Conservation (phyloP, 1,140 invertebrate genomes). For the Drosophila grimshawi region DNA sequence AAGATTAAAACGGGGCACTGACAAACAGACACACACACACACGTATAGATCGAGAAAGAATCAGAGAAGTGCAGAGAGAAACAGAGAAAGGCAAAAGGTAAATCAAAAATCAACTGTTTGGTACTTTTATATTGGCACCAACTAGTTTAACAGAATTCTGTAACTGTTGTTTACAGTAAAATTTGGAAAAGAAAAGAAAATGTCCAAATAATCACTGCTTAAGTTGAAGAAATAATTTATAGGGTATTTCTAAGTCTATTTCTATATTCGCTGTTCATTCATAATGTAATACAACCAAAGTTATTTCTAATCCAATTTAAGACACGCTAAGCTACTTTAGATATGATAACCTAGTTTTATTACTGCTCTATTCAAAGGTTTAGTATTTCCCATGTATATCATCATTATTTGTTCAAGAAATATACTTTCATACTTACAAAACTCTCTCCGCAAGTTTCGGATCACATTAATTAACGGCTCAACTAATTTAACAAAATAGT, state of each 20-base stretch:
- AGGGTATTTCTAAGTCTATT: no score
- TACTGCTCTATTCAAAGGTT: no score
- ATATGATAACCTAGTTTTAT: no score
- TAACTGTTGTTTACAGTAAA: conserved; percentile 1
- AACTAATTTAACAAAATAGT: conserved; percentile 19
- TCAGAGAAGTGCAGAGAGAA: background rate
- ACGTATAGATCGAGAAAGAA: conserved; percentile 1
- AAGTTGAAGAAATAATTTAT: no score
- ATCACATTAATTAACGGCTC: conserved; percentile 1
- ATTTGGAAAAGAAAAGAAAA: no score
- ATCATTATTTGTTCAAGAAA: no score
- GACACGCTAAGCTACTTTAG: no score
- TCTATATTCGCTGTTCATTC: no score
- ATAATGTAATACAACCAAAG: no score
- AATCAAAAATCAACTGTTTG: conserved; percentile 22
- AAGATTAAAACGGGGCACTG: conserved; percentile 61
- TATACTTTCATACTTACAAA: no score
- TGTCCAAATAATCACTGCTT: background rate
- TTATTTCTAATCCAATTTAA: no score
- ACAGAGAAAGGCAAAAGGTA: conserved; percentile 21
- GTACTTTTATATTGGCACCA: background rate
- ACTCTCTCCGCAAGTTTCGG: background rate
- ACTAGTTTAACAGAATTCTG: conserved; percentile 12
- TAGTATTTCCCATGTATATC: no score
- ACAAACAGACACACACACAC: conserved; percentile 5